These are phyloP conservation scores for Helostoma temminkii DNA, from an alignment of 2,797 vertebrate genomes.

Conservation along the genomic window DNA sequence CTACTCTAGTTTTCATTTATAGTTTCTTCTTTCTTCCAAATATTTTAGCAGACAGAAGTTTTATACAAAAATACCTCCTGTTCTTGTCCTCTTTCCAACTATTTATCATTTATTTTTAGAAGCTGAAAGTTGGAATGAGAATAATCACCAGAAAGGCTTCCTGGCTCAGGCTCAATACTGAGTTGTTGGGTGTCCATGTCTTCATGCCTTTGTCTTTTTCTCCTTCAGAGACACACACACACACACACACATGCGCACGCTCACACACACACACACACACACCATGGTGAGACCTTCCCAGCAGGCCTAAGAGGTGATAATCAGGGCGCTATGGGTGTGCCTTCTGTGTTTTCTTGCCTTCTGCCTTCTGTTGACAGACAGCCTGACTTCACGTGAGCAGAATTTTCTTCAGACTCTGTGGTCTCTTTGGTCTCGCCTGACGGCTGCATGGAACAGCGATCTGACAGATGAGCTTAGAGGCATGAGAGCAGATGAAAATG, in stretches of 20 bases:
- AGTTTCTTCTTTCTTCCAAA: background rate
- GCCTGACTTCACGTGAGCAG: constrained; percentile 37
- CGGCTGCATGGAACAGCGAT: background rate
- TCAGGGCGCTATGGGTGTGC: constrained; percentile 53
- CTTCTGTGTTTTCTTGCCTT: constrained; percentile 50
- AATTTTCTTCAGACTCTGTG: constrained; percentile 3
- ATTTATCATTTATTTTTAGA: constrained; percentile 59
- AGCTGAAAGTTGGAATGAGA: constrained; percentile 48
- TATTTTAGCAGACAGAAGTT: no score
- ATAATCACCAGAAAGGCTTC: constrained; percentile 54
- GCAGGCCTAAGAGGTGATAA: constrained; percentile 71
- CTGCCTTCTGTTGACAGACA: constrained; percentile 55
- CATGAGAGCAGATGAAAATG: constrained; percentile 10
- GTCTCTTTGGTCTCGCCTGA: constrained; percentile 17
- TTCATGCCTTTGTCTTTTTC: background rate
- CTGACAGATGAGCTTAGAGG: constrained; percentile 33
- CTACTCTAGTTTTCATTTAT: background rate
- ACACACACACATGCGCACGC: constrained; percentile 18
- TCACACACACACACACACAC: constrained; percentile 21
- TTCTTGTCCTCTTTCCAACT: constrained; percentile 17
- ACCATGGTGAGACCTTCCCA: constrained; percentile 37
- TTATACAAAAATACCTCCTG: background rate
- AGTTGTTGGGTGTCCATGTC: constrained; percentile 21
- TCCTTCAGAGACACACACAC: background rate
- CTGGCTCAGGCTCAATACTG: constrained; percentile 44